These are phyloP conservation scores for Cyprinodon brontotheroides DNA, from an alignment of 2,113 vertebrate genomes.

Conservation along the genomic window DNA sequence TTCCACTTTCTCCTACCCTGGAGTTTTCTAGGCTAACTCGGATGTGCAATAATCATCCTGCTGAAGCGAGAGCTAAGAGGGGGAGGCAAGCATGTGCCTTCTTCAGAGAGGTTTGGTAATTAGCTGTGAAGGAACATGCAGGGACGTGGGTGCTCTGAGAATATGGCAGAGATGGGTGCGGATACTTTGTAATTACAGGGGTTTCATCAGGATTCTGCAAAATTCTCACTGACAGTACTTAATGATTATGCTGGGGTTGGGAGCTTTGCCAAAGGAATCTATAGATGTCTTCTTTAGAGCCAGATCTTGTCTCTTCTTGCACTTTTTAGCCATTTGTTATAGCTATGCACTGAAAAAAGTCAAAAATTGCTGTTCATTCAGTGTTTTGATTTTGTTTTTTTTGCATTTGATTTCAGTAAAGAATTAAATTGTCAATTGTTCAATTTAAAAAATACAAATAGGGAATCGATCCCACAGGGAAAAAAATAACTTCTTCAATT, in stretches of 20 bases:
- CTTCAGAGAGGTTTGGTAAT: constrained; percentile 67
- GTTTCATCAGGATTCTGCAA: constrained; percentile 60
- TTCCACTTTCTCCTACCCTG: constrained; percentile 13
- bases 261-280: constrained; percentile 54
- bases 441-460: too few relatives aligned
- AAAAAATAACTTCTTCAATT: too few relatives aligned
- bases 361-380: too few relatives aligned
- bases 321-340: constrained; percentile 39
- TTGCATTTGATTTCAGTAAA: too few relatives aligned
- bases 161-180: constrained; percentile 52
- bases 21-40: constrained; percentile 27
- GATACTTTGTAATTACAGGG: constrained; percentile 74
- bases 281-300: constrained; percentile 45
- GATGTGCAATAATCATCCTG: constrained; percentile 53
- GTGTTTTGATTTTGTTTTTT: too few relatives aligned
- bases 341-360: not conserved
- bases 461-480: too few relatives aligned
- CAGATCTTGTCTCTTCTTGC: constrained; percentile 48
- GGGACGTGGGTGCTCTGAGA: constrained; percentile 59
- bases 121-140: constrained; percentile 63
- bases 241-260: constrained; percentile 73
- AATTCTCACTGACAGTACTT: constrained; percentile 55
- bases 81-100: constrained; percentile 27
- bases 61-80: constrained; percentile 38
- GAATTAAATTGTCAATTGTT: too few relatives aligned